Base-by-base conservation (phyloP, 2,888 invertebrate genomes). In the Cylloceria caligata region DNA sequence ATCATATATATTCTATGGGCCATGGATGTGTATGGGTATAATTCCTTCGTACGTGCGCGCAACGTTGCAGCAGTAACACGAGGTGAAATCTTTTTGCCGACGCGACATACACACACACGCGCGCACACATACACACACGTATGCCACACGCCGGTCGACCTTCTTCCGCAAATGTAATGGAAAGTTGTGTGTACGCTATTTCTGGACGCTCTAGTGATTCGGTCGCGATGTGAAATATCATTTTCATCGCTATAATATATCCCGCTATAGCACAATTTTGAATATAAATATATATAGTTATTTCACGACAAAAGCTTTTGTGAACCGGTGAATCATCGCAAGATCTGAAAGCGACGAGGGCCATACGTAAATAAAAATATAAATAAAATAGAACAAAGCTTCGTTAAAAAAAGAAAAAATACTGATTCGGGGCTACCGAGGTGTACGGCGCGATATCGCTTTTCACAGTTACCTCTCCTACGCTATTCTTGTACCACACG, bases 101-200 rank as follows among this genome's bases (percentile, higher is more conserved):
- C 82, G 79, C 75, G 82, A 81, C 81, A 72, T 16, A 57, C 36
- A 57, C 65, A 21, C 45, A 39, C 39, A 47, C 21, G 36, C 55
- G 39, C 71, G 57, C 52, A 39, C 52, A 69, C 39, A 42, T 47
- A 57, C 39, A 47, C 36, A 52, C 42, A 52, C 30, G 49, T 24
- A 13, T 30, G 39, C 83, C 84, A 84, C 86, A 85, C 81, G 84
- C 84, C 79, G 83, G 84, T 85, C 87, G 87, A 85, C 87, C 87
- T 87, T 87, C 87, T 87, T 87, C 86, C 81, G 79, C 83, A 82
- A 85, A 81, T 86, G 85, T 87, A 87, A 87, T 87, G 87, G 87
- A 87, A 87, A 87, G 87, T 87, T 86, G 86, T 85, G 82, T 76
- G 82, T 73, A 84, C 81, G 85, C 87, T 87, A 87, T 87, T 87